Percentiles rank a stretch among this genome's conserved stretches.
phyloP scores from a whole-genome alignment of 2,888 invertebrate genomes.

The Cerastis rubricosa region DNA sequence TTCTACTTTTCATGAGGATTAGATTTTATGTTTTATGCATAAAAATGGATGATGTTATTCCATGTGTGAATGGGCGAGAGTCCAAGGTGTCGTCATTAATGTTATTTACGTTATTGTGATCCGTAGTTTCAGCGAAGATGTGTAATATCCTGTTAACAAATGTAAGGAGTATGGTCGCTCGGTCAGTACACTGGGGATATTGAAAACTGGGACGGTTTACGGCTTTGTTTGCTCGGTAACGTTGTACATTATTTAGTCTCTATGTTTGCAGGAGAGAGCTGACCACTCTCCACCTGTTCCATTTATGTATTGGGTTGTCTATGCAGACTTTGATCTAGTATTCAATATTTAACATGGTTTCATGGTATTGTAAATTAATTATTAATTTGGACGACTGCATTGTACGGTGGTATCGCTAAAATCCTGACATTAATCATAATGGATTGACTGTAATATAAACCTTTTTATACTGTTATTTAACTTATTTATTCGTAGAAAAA shows the following conservation, averaged over 20 bases:
- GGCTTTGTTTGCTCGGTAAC: neutral
- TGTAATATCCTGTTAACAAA: conserved; percentile 39
- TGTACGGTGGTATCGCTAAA: neutral
- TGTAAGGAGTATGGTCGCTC: neutral
- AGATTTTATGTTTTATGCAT: conserved; percentile 61
- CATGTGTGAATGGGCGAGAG: conserved; percentile 55
- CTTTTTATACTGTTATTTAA: conserved; percentile 1
- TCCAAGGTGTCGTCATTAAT: conserved; percentile 61
- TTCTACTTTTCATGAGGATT: conserved; percentile 53
- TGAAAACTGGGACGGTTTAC: neutral
- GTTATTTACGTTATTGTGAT: conserved; percentile 52
- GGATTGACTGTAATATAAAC: conserved; percentile 12
- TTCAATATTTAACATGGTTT: neutral
- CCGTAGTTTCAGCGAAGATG: conserved; percentile 12
- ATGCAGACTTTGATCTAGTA: neutral
- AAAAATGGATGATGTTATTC: conserved; percentile 61
- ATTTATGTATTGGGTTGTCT: neutral
- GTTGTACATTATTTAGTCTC: neutral
- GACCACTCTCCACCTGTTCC: neutral
- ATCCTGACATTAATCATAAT: neutral
- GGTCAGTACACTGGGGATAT: neutral
- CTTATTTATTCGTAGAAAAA: conserved; percentile 31
- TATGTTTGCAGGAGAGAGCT: neutral
- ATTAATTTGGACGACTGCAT: neutral
- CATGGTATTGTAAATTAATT: neutral